Base-by-base conservation (phyloP, 2,113 vertebrate genomes). In the Rynchops niger region DNA sequence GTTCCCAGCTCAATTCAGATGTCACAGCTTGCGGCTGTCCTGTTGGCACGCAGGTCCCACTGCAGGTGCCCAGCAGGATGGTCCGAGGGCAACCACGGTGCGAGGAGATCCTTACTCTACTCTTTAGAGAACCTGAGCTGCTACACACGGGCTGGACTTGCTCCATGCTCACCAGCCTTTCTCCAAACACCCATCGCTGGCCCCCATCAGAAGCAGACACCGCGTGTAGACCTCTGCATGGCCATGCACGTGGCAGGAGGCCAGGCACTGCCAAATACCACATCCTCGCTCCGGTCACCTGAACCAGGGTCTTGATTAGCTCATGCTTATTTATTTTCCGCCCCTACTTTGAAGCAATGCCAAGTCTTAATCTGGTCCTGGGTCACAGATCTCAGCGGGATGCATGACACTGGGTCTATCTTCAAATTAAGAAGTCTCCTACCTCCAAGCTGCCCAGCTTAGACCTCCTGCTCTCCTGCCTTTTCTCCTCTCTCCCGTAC, bases 221-320 rank as follows among this genome's bases (percentile, higher is more conserved):
- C 0, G 2, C 25, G 52, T 19, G 34, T 13, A 27, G 40, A 27
- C 22, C 30, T 40, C n/a, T 30, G 32, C 30, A 5, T 0, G 1
- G 52, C 92, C 7, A 4, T 26, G n/a, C 1, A 3, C 1, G 0
- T 9, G n/a, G n/a, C 11, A 11, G 66, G 61, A 79, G 34, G 52
- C n/a, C 47, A 34, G 72, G 15, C 5, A 2, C n/a, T 43, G 58
- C 26, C 32, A 34, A 74, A 52, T 2, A 2, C 59, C 3, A 0
- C 11, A 15, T 56, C 43, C 38, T 9, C 0, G 0, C 30, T 53
- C 26, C 10, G 1, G 21, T 40, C 56, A 61, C n/a, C 69, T 34
- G 17, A 59, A 15, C 34, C 29, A 63, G 38, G 32, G 40, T 29
- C 47, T 77, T 16, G 11, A 36, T 45, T 59, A 88, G 32, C 36